phyloP scores from a whole-genome alignment of 2,797 vertebrate species.

The Poeciliopsis paucimaculata region DNA sequence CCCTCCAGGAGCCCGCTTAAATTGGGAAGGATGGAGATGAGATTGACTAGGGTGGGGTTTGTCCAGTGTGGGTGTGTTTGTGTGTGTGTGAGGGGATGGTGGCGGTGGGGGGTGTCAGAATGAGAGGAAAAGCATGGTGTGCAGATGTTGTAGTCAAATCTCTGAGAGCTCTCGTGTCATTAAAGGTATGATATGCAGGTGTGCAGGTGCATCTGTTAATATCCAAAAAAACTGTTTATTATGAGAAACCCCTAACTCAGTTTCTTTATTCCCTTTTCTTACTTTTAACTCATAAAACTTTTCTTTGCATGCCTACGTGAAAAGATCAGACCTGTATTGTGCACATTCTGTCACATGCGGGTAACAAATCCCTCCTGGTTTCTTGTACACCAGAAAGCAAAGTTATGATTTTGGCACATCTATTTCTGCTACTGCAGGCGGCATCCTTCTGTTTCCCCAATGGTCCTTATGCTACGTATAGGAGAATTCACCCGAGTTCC shows the following conservation, averaged over 20 bases:
- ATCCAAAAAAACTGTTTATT: constrained; percentile 6
- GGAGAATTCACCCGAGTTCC: constrained; percentile 62
- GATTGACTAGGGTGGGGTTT: constrained; percentile 45
- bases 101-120: background rate
- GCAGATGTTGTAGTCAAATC: constrained; percentile 46
- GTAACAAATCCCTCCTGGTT: constrained; percentile 15
- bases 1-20: constrained; percentile 66
- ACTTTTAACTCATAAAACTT: constrained; percentile 14
- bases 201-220: constrained; percentile 31
- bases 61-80: constrained; percentile 20
- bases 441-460: constrained; percentile 62
- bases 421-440: constrained; percentile 56
- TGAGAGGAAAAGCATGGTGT: background rate
- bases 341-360: background rate
- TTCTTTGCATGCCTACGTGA: constrained; percentile 6
- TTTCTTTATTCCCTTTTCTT: constrained; percentile 5
- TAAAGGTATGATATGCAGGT: constrained; percentile 24
- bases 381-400: constrained; percentile 34
- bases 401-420: constrained; percentile 63
- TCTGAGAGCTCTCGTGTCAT: constrained; percentile 10
- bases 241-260: constrained; percentile 8
- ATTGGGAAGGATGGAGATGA: constrained; percentile 59
- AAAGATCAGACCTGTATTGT: constrained; percentile 11
- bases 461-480: constrained; percentile 55
- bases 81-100: background rate